Evolutionary conservation across 2,888 invertebrate species (phyloP).

Genomic region (Pomacea canaliculata): DNA sequence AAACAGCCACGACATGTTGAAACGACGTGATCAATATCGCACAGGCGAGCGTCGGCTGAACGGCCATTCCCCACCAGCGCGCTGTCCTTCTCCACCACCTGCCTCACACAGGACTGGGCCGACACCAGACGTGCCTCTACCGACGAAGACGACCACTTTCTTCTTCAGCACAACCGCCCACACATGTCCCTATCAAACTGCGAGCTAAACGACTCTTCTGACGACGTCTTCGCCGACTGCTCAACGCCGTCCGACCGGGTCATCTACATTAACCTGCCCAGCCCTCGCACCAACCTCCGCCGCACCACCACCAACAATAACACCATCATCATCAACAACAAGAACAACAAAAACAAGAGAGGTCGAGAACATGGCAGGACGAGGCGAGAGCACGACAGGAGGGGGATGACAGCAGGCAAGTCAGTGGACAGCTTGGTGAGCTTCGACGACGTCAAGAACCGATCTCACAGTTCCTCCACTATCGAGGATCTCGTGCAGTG

Average conservation of each 20-base stretch:
- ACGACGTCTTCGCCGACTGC: slow-evolving; percentile 42
- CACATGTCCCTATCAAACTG: slow-evolving; percentile 24
- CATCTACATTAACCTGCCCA: slow-evolving; percentile 38
- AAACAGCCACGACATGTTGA: too few relatives aligned
- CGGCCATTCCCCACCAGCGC: slow-evolving; percentile 23
- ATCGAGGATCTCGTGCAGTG: slow-evolving; percentile 46
- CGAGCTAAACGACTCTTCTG: slow-evolving; percentile 39
- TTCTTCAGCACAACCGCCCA: not conserved
- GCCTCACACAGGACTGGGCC: slow-evolving; percentile 22
- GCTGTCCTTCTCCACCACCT: slow-evolving; percentile 32
- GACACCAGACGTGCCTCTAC: slow-evolving; percentile 17
- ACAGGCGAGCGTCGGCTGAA: slow-evolving; percentile 2
- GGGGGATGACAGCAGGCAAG: not conserved
- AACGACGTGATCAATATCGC: not conserved
- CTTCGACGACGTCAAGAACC: slow-evolving; percentile 23
- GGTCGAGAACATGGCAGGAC: not conserved
- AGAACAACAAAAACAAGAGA: not conserved
- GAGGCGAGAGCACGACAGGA: not conserved
- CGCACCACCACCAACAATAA: not conserved
- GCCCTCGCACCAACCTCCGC: slow-evolving; percentile 16
- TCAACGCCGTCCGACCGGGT: slow-evolving; percentile 35
- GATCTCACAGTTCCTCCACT: slow-evolving; percentile 54
- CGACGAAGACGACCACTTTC: slow-evolving; percentile 2
- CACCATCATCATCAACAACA: not conserved
- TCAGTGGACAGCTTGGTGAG: slow-evolving; percentile 23